phyloP scores from a whole-genome alignment of 2,888 invertebrate species.

The Synergus umbraculus region DNA sequence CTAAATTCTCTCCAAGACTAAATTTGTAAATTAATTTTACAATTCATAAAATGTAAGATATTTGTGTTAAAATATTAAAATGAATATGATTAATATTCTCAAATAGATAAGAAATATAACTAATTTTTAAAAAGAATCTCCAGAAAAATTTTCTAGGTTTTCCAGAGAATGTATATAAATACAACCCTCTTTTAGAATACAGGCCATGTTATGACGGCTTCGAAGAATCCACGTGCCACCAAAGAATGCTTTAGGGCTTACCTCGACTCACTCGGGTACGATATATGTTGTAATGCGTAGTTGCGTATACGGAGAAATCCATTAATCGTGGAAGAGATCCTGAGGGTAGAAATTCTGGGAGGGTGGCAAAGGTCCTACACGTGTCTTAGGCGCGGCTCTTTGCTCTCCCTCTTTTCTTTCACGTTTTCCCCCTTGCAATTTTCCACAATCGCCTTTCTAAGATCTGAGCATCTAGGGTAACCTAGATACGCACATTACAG shows the following conservation, averaged over 20 bases:
- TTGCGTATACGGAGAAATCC: conserved; percentile 25
- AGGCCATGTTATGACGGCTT: conserved; percentile 3
- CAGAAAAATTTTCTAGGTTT: not conserved
- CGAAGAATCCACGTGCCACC: conserved; percentile 7
- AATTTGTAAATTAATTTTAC: too few species aligned
- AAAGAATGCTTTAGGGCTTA: not conserved
- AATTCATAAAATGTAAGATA: too few species aligned
- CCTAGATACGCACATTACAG: not conserved
- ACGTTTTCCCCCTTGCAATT: conserved; percentile 33
- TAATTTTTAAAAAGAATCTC: not conserved
- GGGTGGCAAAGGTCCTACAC: conserved; percentile 17
- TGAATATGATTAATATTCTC: not conserved
- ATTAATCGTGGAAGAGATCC: conserved; percentile 18
- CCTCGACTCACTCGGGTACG: not conserved
- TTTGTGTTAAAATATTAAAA: too few species aligned
- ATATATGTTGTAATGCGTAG: not conserved
- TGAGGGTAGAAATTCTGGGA: conserved; percentile 8
- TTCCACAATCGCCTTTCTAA: conserved; percentile 22
- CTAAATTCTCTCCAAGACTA: too few species aligned
- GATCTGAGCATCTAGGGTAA: conserved; percentile 23
- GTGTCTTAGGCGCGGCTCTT: conserved; percentile 20
- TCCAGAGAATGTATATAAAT: too few species aligned
- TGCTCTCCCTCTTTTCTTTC: conserved; percentile 24
- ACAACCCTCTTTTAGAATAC: too few species aligned
- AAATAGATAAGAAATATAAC: not conserved